phyloP scores from a whole-genome alignment of 2,888 invertebrate genomes.

The Nasonovia ribisnigri region DNA sequence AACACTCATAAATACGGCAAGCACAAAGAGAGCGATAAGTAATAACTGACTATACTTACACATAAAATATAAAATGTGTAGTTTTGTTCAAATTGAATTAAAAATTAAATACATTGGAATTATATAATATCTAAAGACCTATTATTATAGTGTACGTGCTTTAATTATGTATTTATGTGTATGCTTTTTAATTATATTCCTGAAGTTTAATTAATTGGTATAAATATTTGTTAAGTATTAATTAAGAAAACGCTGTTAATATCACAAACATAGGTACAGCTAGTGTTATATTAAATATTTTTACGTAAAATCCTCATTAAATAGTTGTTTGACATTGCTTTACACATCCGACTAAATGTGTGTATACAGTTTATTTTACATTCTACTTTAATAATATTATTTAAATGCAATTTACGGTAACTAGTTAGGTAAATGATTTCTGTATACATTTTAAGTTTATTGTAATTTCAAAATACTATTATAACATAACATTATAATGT shows the following conservation, averaged over 20 bases:
- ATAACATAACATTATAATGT: neutral
- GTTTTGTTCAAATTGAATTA: neutral
- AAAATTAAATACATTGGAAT: neutral
- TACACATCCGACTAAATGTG: neutral
- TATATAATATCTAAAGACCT: neutral
- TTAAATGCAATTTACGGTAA: neutral
- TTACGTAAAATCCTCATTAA: neutral
- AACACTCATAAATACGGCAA: neutral
- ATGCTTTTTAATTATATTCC: neutral
- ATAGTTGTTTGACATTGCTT: neutral
- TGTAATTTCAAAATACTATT: neutral
- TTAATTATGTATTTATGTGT: neutral
- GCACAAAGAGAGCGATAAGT: neutral
- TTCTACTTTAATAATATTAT: neutral
- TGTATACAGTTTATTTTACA: neutral
- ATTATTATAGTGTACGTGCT: neutral
- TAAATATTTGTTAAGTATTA: neutral
- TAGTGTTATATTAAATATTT: neutral
- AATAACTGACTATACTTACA: neutral
- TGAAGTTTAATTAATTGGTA: neutral
- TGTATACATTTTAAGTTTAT: neutral
- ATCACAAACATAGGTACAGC: neutral
- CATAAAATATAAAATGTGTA: neutral
- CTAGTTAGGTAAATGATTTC: neutral
- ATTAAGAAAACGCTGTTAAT: neutral